These are phyloP conservation scores for Aelia acuminata DNA, from an alignment of 2,888 invertebrate genomes.

Conservation along the genomic window DNA sequence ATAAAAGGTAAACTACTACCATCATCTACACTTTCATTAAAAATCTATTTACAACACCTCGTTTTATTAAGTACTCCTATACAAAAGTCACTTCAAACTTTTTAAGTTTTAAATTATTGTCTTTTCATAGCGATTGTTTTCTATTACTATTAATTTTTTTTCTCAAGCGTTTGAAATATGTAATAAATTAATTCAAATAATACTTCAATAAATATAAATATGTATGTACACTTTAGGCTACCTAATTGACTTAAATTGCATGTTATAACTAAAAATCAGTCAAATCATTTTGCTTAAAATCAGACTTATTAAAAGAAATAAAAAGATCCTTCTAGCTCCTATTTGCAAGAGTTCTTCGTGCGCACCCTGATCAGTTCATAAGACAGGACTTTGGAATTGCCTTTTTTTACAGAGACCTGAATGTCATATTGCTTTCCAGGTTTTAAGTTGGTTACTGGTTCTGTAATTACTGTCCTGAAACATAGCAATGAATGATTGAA, in stretches of 20 bases:
- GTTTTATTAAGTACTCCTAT: not conserved
- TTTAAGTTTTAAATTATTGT: slow-evolving; percentile 41
- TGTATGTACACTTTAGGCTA: slow-evolving; percentile 37
- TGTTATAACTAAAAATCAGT: slow-evolving; percentile 49
- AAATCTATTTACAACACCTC: slow-evolving; percentile 41
- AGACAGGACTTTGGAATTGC: slow-evolving; percentile 73
- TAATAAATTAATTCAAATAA: slow-evolving; percentile 48
- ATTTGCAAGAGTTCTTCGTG: slow-evolving; percentile 67
- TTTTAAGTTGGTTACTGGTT: slow-evolving; percentile 71
- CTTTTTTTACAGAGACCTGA: slow-evolving; percentile 74
- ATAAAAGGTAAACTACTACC: slow-evolving; percentile 7
- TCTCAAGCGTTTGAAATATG: slow-evolving; percentile 33
- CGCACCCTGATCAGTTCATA: slow-evolving; percentile 73
- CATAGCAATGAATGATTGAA: slow-evolving; percentile 60
- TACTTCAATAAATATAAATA: slow-evolving; percentile 44
- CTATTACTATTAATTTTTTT: not conserved
- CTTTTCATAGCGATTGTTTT: slow-evolving; percentile 24
- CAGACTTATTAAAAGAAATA: slow-evolving; percentile 46
- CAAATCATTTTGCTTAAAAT: slow-evolving; percentile 45
- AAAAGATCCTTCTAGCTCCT: slow-evolving; percentile 22
- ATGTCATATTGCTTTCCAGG: slow-evolving; percentile 73
- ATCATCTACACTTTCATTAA: slow-evolving; percentile 34
- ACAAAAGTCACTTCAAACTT: slow-evolving; percentile 22
- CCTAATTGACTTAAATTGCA: slow-evolving; percentile 46
- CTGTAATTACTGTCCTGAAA: slow-evolving; percentile 72